Base-by-base conservation (phyloP, 2,797 vertebrate species). In the Sphenopsis melanotis region DNA sequence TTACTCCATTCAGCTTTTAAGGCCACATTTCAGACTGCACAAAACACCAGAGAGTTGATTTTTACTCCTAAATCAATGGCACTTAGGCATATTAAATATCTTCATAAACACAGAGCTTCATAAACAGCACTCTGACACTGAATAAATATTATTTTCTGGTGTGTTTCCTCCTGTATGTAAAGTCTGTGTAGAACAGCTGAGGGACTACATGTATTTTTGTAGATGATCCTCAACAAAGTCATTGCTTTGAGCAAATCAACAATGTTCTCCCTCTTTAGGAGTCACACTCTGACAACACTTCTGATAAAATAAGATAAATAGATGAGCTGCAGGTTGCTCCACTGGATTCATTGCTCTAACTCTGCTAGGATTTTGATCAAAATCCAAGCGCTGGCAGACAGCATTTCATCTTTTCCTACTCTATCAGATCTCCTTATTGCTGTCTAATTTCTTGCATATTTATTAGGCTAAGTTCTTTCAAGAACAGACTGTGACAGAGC, bases 391-490 rank as follows among this genome's bases (percentile, higher is more conserved):
- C 32, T 56, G 56, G 20, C 81, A 93, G 83, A 60, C 37, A 77
- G 24, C 12, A 56, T 66, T 87, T 92, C 60, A 80, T 87, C 81
- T 95, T 71, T 53, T 95, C 46, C 52, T 85, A 27, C 71, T 74
- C 75, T 70, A 60, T 42, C 78, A 63, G 41, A 57, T 77, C 53
- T 65, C 44, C n/a, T 79, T 66, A 85, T 53, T 95, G 56, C 37
- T 78, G 21, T 57, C 55, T 82, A 53, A 84, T 88, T 91, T 36
- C 41, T 90, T 79, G 41, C 44, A 74, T 85, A 77, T 77, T 83
- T 93, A 82, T 95, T 83, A 91, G 52, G 46, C 30, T 87, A 65
- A 71, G 30, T 70, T 83, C 84, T 92, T 68, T 91, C 49, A 70
- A 92, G 89, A 85, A 85, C 91, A 93, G 65, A 56, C 34, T 89